Conservation (phyloP, 2,113 vertebrate genomes). For the Syngnathus floridae region DNA sequence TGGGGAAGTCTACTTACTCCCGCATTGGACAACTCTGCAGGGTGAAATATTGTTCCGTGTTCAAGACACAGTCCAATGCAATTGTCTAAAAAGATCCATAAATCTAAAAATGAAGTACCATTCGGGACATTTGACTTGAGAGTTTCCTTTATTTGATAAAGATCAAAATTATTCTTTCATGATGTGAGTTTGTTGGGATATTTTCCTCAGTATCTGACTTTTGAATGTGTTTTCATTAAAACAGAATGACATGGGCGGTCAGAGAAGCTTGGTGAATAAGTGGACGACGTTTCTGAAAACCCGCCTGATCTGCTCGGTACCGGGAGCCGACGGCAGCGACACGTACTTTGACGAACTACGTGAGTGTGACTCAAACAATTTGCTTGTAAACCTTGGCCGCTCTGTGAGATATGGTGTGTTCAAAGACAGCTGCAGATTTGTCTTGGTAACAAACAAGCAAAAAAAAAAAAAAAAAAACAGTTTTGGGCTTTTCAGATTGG, state of each 20-base stretch:
- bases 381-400: too few species aligned
- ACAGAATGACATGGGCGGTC: slow-evolving; percentile 92
- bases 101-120: too few species aligned
- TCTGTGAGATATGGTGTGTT: too few species aligned
- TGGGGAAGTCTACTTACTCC: slow-evolving; percentile 83
- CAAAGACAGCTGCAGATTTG: too few species aligned
- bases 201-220: background rate
- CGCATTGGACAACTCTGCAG: slow-evolving; percentile 92
- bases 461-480: too few species aligned
- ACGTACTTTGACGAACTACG: slow-evolving; percentile 92
- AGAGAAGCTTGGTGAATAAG: slow-evolving; percentile 94
- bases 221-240: slow-evolving; percentile 23
- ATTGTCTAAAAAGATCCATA: background rate
- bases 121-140: background rate
- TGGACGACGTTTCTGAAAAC: slow-evolving; percentile 98
- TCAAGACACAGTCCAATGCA: background rate
- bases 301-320: slow-evolving; percentile 84
- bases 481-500: too few species aligned
- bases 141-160: background rate
- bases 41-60: slow-evolving; percentile 64
- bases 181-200: background rate
- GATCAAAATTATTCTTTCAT: background rate
- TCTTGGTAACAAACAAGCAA: too few species aligned
- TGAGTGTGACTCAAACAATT: slow-evolving; percentile 72
- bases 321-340: slow-evolving; percentile 80